Percentiles rank a stretch among this genome's conserved stretches.
Conservation (phyloP, 2,113 vertebrate species). For the Gorsachius goisagi region DNA sequence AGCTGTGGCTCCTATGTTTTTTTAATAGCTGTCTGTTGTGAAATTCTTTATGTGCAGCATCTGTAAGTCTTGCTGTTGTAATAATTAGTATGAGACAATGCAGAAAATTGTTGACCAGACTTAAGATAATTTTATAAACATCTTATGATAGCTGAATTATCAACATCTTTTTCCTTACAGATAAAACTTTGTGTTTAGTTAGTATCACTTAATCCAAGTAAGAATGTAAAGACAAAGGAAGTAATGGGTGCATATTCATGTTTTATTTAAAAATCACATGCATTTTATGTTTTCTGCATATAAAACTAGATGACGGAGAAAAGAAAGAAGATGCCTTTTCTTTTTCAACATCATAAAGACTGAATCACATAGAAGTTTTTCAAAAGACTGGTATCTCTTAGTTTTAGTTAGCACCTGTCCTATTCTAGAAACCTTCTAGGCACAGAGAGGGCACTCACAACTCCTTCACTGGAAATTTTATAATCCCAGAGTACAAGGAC, state of each 20-base stretch:
- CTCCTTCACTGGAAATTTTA: neutral
- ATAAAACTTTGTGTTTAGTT: neutral
- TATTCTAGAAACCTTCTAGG: neutral
- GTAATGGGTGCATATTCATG: neutral
- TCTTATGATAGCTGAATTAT: neutral
- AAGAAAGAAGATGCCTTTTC: neutral
- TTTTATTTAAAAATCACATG: neutral
- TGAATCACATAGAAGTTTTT: neutral
- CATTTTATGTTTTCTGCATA: neutral
- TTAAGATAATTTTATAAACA: neutral
- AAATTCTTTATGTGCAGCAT: neutral
- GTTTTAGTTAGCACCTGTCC: neutral
- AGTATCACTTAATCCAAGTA: neutral
- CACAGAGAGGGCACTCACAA: neutral
- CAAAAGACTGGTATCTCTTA: neutral
- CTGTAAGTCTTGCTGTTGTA: neutral
- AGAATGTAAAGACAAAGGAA: neutral
- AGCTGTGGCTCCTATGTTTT: neutral
- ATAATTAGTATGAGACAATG: neutral
- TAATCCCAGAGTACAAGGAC: neutral
- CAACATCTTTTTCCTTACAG: neutral
- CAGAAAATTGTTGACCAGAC: neutral
- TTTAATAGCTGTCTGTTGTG: neutral
- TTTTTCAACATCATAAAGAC: neutral
- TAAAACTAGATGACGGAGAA: neutral